Evolutionary conservation across 2,113 vertebrate genomes (phyloP).

Genomic region (Pygoscelis adeliae): DNA sequence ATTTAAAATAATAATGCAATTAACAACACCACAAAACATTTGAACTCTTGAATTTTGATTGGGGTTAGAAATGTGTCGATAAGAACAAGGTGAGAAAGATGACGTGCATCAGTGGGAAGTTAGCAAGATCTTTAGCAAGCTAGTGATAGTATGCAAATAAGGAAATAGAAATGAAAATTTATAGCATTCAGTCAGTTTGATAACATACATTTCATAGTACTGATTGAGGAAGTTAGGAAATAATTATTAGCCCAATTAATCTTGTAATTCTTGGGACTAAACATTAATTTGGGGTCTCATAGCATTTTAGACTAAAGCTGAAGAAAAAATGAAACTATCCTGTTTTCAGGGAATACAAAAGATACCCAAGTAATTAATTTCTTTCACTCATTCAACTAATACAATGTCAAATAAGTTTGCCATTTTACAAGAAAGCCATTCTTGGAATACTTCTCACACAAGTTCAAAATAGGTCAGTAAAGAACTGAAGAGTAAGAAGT

Average conservation of each 20-base stretch:
- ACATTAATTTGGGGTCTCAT: neutral
- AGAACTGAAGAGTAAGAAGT: neutral
- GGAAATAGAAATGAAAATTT: neutral
- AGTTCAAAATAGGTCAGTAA: neutral
- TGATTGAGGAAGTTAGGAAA: neutral
- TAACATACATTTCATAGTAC: neutral
- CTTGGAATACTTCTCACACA: neutral
- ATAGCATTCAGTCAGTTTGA: neutral
- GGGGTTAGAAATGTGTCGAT: neutral
- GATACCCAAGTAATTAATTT: neutral
- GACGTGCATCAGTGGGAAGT: neutral
- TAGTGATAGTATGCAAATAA: neutral
- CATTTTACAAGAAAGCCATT: neutral
- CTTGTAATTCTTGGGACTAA: neutral
- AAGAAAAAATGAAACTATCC: neutral
- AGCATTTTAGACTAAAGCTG: neutral
- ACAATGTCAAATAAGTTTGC: neutral
- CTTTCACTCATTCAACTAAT: neutral
- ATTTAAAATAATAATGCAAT: neutral
- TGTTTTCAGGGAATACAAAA: neutral
- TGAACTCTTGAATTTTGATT: neutral
- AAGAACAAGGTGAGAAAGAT: neutral
- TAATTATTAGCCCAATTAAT: neutral
- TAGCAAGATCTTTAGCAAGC: neutral
- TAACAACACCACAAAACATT: neutral